Percentiles rank a stretch among this genome's conserved stretches.
Conservation (phyloP, 2,113 vertebrate species). For the Planiliza haematocheilus region DNA sequence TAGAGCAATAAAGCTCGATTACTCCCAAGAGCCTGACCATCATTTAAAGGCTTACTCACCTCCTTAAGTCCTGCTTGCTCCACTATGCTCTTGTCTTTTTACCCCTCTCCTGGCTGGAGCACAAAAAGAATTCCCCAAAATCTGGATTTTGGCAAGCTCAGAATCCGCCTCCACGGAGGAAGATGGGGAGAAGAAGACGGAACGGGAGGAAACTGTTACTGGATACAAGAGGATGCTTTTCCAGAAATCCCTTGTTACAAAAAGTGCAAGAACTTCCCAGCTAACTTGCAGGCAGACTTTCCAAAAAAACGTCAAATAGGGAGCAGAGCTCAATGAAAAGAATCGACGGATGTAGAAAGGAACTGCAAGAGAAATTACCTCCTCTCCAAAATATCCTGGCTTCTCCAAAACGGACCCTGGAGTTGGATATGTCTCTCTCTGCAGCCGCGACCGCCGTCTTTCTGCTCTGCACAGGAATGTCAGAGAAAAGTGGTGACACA, state of each 20-base stretch:
- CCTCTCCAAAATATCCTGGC: neutral
- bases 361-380: neutral
- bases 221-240: slow-evolving; percentile 64
- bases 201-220: slow-evolving; percentile 30
- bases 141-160: neutral
- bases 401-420: slow-evolving; percentile 18
- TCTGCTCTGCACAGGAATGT: slow-evolving; percentile 75
- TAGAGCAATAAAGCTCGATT: neutral
- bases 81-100: neutral
- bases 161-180: slow-evolving; percentile 14
- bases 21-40: neutral
- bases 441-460: slow-evolving; percentile 63
- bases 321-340: neutral
- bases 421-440: slow-evolving; percentile 43
- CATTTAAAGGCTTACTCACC: slow-evolving; percentile 51
- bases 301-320: neutral
- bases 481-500: slow-evolving; percentile 75
- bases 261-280: slow-evolving; percentile 22
- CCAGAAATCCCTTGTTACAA: slow-evolving; percentile 28
- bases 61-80: slow-evolving; percentile 20
- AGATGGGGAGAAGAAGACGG: slow-evolving; percentile 47
- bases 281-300: slow-evolving; percentile 37
- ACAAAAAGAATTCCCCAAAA: slow-evolving; percentile 35
- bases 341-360: neutral
- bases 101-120: neutral